Evolutionary conservation across 2,888 invertebrate genomes (phyloP).

Genomic region (Unio delphinus): DNA sequence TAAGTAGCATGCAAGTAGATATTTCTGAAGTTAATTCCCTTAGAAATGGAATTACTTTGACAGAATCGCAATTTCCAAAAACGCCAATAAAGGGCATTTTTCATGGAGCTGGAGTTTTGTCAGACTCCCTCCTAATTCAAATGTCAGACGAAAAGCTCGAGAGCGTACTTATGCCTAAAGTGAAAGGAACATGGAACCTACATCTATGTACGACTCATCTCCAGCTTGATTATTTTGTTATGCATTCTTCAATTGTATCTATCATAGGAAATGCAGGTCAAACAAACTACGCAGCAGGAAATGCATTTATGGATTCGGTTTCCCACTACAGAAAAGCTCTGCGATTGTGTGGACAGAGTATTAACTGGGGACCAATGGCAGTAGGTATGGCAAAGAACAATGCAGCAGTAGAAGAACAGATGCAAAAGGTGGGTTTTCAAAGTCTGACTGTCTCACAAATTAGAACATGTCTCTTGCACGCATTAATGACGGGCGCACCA

Average conservation of each 20-base stretch:
- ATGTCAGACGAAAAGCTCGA: conserved; percentile 23
- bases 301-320: conserved; percentile 46
- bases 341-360: conserved; percentile 39
- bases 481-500: conserved; percentile 9
- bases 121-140: conserved; percentile 19
- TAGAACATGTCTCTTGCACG: conserved; percentile 11
- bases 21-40: conserved; percentile 34
- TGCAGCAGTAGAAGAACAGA: conserved; percentile 2
- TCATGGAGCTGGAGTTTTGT: conserved; percentile 40
- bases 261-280: conserved; percentile 48
- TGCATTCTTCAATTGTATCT: conserved; percentile 50
- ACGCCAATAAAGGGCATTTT: conserved; percentile 39
- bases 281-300: conserved; percentile 50
- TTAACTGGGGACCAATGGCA: conserved; percentile 51
- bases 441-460: conserved; percentile 14
- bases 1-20: conserved; percentile 35
- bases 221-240: conserved; percentile 45
- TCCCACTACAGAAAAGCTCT: conserved; percentile 30
- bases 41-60: conserved; percentile 15
- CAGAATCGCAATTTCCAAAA: conserved; percentile 10
- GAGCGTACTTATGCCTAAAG: conserved; percentile 25
- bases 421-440: conserved; percentile 18
- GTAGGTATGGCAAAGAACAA: conserved; percentile 36
- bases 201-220: conserved; percentile 31
- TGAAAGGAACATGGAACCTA: conserved; percentile 47